Evolutionary conservation across 1,140 invertebrate genomes (phyloP).

Genomic region (Drosophila kikkawai): DNA sequence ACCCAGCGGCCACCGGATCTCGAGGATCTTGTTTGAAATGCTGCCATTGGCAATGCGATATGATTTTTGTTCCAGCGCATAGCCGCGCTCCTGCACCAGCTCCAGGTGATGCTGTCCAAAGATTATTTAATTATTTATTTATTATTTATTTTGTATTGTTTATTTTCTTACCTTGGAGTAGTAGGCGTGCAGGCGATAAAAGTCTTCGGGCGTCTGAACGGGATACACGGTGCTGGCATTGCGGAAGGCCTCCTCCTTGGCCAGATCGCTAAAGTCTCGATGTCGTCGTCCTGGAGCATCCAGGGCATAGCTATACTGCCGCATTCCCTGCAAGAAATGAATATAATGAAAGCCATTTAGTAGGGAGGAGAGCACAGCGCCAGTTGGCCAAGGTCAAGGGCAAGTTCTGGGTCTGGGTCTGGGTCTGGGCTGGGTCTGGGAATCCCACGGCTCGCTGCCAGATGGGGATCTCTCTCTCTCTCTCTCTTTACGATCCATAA

Average conservation of each 20-base stretch:
- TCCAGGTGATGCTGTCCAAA: conserved; percentile 84
- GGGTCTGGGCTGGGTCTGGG: background rate
- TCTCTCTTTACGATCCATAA: conserved; percentile 43
- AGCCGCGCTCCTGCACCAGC: conserved; percentile 86
- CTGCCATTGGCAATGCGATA: conserved; percentile 82
- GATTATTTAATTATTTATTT: background rate
- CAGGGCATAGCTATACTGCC: conserved; percentile 86
- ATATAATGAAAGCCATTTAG: conserved; percentile 4
- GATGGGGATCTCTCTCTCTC: conserved; percentile 19
- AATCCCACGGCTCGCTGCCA: conserved; percentile 28
- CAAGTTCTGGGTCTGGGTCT: conserved; percentile 11
- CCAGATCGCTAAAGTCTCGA: conserved; percentile 85
- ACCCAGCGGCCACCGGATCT: conserved; percentile 92
- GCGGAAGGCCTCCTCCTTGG: conserved; percentile 86
- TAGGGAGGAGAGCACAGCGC: background rate
- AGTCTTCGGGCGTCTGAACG: conserved; percentile 87
- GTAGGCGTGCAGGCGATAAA: conserved; percentile 90
- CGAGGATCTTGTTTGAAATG: conserved; percentile 85
- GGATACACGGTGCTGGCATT: conserved; percentile 89
- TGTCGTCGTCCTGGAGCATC: conserved; percentile 86
- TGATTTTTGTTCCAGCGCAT: conserved; percentile 84
- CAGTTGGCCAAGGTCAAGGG: conserved; percentile 25
- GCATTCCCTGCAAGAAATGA: conserved; percentile 85
- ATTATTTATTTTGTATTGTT: background rate
- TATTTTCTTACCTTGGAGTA: conserved; percentile 87